Evolutionary conservation across 23 tunicate species (phyloP).

Genomic region (Styela plicata): DNA sequence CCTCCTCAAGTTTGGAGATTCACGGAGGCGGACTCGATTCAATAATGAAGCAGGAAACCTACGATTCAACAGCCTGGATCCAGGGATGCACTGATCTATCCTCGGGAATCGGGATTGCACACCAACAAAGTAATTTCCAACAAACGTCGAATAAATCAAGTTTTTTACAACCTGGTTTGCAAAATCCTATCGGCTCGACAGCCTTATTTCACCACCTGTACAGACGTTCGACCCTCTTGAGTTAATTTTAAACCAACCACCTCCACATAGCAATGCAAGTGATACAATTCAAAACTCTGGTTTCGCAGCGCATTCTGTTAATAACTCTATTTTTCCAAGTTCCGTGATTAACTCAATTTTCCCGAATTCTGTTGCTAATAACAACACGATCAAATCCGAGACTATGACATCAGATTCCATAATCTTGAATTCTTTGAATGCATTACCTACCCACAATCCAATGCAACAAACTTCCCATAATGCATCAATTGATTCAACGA

Average conservation of each 20-base stretch:
- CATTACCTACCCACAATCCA: conserved; percentile 1
- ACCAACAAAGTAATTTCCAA: background rate
- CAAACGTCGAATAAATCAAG: background rate
- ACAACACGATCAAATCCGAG: background rate
- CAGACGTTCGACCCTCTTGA: conserved; percentile 20
- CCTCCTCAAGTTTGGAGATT: conserved; percentile 9
- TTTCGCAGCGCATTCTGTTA: no score
- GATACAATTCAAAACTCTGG: background rate
- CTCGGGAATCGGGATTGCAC: background rate
- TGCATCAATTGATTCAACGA: background rate
- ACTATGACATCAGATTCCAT: background rate
- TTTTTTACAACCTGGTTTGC: background rate
- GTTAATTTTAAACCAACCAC: conserved; percentile 11
- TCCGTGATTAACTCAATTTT: background rate
- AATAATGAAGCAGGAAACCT: conserved; percentile 16
- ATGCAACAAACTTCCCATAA: background rate
- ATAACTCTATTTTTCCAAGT: background rate
- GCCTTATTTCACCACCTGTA: background rate
- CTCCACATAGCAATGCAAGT: background rate
- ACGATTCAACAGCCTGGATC: conserved; percentile 16
- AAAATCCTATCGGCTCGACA: conserved; percentile 1
- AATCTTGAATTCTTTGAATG: background rate
- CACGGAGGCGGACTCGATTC: conserved; percentile 5
- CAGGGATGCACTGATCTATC: conserved; percentile 12
- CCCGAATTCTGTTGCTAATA: background rate